phyloP scores from a whole-genome alignment of 2,888 invertebrate genomes.

The Harpalus rufipes region DNA sequence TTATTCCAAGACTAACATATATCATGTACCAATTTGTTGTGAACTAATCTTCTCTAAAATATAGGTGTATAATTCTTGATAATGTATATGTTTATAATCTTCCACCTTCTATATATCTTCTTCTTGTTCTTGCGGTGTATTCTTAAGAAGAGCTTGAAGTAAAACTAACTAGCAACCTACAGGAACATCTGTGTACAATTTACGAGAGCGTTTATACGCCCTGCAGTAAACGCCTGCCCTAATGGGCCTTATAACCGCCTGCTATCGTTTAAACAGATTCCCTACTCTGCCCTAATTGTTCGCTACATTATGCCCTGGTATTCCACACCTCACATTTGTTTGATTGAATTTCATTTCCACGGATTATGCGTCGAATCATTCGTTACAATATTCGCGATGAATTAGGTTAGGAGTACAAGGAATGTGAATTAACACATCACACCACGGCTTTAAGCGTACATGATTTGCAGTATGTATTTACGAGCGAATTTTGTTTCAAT shows the following conservation, averaged over 20 bases:
- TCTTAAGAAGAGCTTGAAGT: not conserved
- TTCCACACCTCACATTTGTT: not conserved
- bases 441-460: no score
- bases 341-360: not conserved
- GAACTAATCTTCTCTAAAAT: no score
- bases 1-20: not conserved
- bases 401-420: not conserved
- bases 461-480: not conserved
- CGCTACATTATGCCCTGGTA: not conserved
- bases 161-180: not conserved
- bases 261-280: not conserved
- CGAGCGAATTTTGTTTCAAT: not conserved
- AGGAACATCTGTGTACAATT: constrained; percentile 23
- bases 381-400: not conserved
- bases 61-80: not conserved
- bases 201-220: constrained; percentile 11
- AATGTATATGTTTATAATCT: constrained; percentile 7
- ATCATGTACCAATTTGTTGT: not conserved
- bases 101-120: not conserved
- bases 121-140: not conserved
- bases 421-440: no score
- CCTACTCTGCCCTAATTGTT: not conserved
- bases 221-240: constrained; percentile 11
- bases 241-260: constrained; percentile 23
- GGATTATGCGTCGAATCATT: not conserved